Evolutionary conservation across 2,797 vertebrate species (phyloP), one percentile per base, ranked within the genome.

Genomic region (Acanthopagrus latus): DNA sequence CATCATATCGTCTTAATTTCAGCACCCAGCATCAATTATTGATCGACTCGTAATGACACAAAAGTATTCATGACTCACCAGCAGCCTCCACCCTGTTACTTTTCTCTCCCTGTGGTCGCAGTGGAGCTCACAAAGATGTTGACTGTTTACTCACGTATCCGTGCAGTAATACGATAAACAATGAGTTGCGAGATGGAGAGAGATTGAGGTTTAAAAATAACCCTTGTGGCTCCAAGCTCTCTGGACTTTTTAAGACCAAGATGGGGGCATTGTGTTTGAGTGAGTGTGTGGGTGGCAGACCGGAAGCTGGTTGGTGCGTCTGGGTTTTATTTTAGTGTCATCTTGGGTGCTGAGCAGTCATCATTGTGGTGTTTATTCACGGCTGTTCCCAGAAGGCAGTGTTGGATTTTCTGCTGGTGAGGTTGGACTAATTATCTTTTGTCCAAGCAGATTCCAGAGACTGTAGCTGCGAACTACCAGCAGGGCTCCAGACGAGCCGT

Each of bases 131-230:
- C 38, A 5, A 25, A 73, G 48, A 23, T 77, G 76, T 88, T 86
- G 79, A 72, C 80, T 78, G 83, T 88, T 86, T 80, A 64, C 51
- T 27, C 56, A 56, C 13, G 71, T 58, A 85, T 72, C 76, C 60
- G 65, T 67, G 78, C 74, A 60, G 78, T 68, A 79, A 65, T 69
- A 69, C 63, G 48, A 62, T 23, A 76, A 91, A 93, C 91, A 94
- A 89, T 82, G 83, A 81, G 73, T 64, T 25, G 67, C 57, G 52
- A 86, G 89, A 87, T 93, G 74, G 52, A 44, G 78, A 44, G 78
- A 52, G 89, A 90, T 83, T 78, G 51, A 48, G 66, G 43, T n/a
- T 44, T 88, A 87, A 92, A 92, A 92, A 93, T 93, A 93, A 84
- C 73, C 56, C 10, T 17, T 14, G 23, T 43, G 17, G 7, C 46